These are phyloP conservation scores for Allacma fusca DNA, from an alignment of 2,888 invertebrate genomes.

Conservation along the genomic window DNA sequence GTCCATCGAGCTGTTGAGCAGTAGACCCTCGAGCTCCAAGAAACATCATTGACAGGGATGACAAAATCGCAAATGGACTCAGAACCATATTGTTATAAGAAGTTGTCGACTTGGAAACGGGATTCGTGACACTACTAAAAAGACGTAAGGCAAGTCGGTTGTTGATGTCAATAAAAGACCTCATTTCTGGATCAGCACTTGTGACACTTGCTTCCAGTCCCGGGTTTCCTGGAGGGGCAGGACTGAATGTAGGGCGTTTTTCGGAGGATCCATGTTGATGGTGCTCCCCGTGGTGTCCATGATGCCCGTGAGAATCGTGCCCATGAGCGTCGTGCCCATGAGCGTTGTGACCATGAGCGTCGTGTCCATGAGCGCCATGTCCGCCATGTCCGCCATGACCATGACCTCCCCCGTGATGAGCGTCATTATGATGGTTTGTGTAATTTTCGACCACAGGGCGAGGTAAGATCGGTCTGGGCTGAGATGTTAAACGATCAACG, in stretches of 20 bases:
- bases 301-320: conserved; percentile 35
- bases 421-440: conserved; percentile 53
- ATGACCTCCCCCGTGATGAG: conserved; percentile 47
- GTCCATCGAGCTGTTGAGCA: conserved; percentile 89
- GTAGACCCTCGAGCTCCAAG: conserved; percentile 86
- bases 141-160: conserved; percentile 86
- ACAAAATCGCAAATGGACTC: conserved; percentile 85
- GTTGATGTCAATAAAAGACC: conserved; percentile 80
- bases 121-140: conserved; percentile 64
- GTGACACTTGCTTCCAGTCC: conserved; percentile 75
- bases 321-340: conserved; percentile 16
- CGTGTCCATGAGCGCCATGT: conserved; percentile 23
- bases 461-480: conserved; percentile 54
- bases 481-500: conserved; percentile 56
- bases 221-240: conserved; percentile 60
- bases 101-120: conserved; percentile 74
- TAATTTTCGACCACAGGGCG: conserved; percentile 55
- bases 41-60: conserved; percentile 89
- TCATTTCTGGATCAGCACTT: conserved; percentile 76
- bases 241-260: conserved; percentile 56
- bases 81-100: conserved; percentile 75
- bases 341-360: conserved; percentile 29
- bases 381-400: conserved; percentile 41
- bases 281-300: conserved; percentile 45
- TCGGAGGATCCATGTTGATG: conserved; percentile 42